Percentiles rank a stretch among this genome's conserved stretches.
Evolutionary conservation across 2,113 vertebrate species (phyloP).

Genomic region (cat (Felis catus)): DNA sequence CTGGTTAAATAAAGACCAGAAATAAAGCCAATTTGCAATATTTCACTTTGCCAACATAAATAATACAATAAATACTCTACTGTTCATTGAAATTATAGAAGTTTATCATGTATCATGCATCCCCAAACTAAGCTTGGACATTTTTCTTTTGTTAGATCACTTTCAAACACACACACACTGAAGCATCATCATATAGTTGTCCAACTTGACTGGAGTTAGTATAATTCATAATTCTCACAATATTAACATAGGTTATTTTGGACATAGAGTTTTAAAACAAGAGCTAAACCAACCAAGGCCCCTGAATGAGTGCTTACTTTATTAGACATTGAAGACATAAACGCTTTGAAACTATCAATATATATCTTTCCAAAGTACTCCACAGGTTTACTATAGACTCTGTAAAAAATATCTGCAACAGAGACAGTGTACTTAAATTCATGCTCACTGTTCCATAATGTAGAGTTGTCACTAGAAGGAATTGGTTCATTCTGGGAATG

Average conservation of each 20-base stretch:
- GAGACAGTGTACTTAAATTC: neutral
- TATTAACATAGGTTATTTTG: neutral
- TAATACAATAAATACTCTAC: neutral
- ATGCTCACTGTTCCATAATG: neutral
- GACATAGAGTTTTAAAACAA: neutral
- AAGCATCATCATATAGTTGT: neutral
- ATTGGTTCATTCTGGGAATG: neutral
- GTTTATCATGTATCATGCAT: neutral
- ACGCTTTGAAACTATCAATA: neutral
- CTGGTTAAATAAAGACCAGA: neutral
- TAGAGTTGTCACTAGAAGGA: neutral
- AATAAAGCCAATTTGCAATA: neutral
- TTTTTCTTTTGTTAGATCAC: neutral
- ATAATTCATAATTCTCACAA: neutral
- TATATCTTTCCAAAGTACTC: neutral
- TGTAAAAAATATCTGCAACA: neutral
- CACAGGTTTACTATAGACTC: neutral
- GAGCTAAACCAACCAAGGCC: neutral
- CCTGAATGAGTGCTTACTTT: neutral
- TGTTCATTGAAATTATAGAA: neutral
- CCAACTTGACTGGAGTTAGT: neutral
- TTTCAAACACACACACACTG: neutral
- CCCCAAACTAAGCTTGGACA: neutral
- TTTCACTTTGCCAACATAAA: neutral
- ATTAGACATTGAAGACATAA: neutral